Evolutionary conservation across 2,797 vertebrate genomes (phyloP).

Genomic region (Fistularia commersonii): DNA sequence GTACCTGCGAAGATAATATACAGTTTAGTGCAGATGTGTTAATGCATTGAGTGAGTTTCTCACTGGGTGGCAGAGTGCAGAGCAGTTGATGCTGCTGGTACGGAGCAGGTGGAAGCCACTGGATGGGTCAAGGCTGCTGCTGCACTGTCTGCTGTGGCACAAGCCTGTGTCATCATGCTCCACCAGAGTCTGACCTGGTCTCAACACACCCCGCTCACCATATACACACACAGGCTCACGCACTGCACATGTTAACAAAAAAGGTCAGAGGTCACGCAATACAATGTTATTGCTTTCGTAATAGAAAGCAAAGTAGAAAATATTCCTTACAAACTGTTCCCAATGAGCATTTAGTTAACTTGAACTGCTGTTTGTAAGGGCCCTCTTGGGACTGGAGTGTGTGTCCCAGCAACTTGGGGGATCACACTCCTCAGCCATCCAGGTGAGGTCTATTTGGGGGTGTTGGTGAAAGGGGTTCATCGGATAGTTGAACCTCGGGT

Average conservation of each 20-base stretch:
- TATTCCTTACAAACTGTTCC: no score
- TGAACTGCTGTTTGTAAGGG: no score
- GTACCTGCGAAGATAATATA: no score
- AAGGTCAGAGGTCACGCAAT: neutral
- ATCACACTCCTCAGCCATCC: no score
- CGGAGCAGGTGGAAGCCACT: constrained; percentile 85
- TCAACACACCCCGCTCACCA: constrained; percentile 81
- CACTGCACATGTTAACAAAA: constrained; percentile 67
- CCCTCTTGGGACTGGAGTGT: no score
- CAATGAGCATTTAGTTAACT: no score
- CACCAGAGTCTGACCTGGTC: constrained; percentile 88
- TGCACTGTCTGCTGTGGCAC: constrained; percentile 84
- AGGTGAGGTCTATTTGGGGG: no score
- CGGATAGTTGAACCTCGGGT: no score
- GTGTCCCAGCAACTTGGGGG: no score
- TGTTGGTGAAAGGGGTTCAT: no score
- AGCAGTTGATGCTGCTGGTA: constrained; percentile 81
- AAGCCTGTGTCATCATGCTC: constrained; percentile 80
- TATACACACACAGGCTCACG: constrained; percentile 89
- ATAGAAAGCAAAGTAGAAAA: neutral
- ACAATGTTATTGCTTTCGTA: neutral
- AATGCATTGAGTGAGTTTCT: constrained; percentile 30
- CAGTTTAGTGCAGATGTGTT: neutral
- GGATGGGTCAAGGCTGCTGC: constrained; percentile 76
- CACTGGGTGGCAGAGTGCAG: constrained; percentile 84